These are phyloP conservation scores for Willisornis vidua DNA, from an alignment of 2,113 vertebrate species.

Conservation along the genomic window DNA sequence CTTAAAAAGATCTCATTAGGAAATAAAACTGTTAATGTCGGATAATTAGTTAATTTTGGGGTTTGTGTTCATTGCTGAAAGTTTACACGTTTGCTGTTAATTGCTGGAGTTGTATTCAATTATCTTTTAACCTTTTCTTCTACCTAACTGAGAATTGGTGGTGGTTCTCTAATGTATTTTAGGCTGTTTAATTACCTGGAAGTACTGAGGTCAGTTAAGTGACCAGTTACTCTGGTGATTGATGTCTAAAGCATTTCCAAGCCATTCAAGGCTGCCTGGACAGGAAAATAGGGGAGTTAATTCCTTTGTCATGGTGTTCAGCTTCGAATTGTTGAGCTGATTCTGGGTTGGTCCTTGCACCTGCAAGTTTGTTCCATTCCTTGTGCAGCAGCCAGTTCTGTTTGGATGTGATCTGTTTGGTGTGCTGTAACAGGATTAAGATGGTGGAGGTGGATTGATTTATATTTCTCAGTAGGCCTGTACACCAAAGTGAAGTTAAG, in stretches of 20 bases:
- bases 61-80: background rate
- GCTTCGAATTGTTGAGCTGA: background rate
- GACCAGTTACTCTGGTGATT: background rate
- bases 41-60: rapidly evolving
- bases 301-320: background rate
- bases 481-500: background rate
- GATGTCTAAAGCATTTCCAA: background rate
- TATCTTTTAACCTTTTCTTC: background rate
- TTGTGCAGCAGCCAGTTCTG: background rate
- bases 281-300: background rate
- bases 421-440: background rate
- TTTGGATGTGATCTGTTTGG: background rate
- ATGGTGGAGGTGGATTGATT: background rate
- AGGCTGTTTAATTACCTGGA: background rate
- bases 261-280: background rate
- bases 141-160: background rate
- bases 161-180: background rate
- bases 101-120: background rate
- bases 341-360: background rate
- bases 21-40: rapidly evolving
- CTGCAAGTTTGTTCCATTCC: background rate
- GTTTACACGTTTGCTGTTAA: rapidly evolving
- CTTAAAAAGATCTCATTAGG: background rate
- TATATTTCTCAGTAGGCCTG: background rate
- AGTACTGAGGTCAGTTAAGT: background rate